Evolutionary conservation across 2,888 invertebrate genomes (phyloP), one percentile per base, ranked within the genome.

Genomic region (Cheilosia impressa): DNA sequence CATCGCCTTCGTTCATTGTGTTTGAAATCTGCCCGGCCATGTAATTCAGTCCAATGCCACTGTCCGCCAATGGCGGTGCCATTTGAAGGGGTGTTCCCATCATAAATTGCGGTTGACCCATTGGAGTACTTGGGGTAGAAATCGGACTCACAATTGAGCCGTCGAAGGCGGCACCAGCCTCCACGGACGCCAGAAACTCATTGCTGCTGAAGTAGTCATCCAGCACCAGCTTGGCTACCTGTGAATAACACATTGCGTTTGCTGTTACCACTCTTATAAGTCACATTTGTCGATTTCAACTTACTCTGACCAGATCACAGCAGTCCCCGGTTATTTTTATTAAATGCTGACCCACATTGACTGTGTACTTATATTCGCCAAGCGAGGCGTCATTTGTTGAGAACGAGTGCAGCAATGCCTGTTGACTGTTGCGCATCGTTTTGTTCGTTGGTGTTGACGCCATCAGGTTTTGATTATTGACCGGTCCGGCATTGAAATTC

Each of bases 301-400:
- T 92, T 91, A 97, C 97, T 93, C 96, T 95, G 89, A 97, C 96
- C 90, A 97, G 94, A 93, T 97, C 96, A 91, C 96, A 94, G 93
- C 96, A 96, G 89, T 95, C 95, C 75, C 97, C 97, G 82, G 96
- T 96, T 89, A 97, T 96, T 93, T 96, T 97, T 90, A 98, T 94
- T 90, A 96, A 95, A 93, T 96, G 95, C 91, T 95, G 95, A 88
- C 96, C 97, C 90, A 97, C 95, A 89, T 95, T 95, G 88, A 97
- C 97, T 87, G 97, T 97, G 92, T 97, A 97, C 92, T 96, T 97
- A 93, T 96, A 97, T 93, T 97, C 97, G 90, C 96, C 96, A 90
- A 96, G 93, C 89, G 95, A 95, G 89, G 96, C 96, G 93, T 97
- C 97, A 93, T 96, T 96, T 89, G 96, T 96, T 90, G 96, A 96